Conservation (phyloP, 2,113 vertebrate genomes). For the Oncorhynchus mykiss region DNA sequence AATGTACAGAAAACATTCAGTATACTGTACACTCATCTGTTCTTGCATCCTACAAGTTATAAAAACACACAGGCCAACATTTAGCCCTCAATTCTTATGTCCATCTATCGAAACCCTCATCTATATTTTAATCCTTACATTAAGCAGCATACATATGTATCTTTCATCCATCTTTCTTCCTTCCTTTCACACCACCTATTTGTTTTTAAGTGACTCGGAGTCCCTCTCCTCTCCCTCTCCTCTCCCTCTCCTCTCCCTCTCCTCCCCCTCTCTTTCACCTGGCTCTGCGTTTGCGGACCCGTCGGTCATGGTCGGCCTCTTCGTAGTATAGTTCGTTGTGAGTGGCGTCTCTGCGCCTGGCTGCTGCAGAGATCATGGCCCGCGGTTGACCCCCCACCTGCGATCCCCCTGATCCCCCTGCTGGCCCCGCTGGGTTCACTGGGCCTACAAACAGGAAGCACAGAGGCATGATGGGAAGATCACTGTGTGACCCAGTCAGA, state of each 20-base stretch:
- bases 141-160: background rate
- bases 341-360: slow-evolving; percentile 84
- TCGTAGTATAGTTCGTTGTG: slow-evolving; percentile 95
- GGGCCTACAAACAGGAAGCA: slow-evolving; percentile 52
- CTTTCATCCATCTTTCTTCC: background rate
- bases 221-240: slow-evolving; percentile 33
- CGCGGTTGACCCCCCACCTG: slow-evolving; percentile 82
- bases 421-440: slow-evolving; percentile 72
- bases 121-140: background rate
- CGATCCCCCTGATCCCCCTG: slow-evolving; percentile 56
- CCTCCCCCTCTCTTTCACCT: slow-evolving; percentile 71
- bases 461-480: slow-evolving; percentile 19
- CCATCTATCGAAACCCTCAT: background rate
- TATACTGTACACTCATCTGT: background rate
- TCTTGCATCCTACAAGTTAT: background rate
- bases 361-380: slow-evolving; percentile 83
- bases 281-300: slow-evolving; percentile 89
- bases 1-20: background rate
- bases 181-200: too few relatives aligned
- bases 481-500: background rate
- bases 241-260: slow-evolving; percentile 31
- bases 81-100: background rate
- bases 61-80: background rate
- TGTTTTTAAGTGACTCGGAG: too few relatives aligned
- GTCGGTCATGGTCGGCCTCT: slow-evolving; percentile 90